Base-by-base conservation (phyloP, 92 coral and sea anemone species). In the Paramuricea clavata region DNA sequence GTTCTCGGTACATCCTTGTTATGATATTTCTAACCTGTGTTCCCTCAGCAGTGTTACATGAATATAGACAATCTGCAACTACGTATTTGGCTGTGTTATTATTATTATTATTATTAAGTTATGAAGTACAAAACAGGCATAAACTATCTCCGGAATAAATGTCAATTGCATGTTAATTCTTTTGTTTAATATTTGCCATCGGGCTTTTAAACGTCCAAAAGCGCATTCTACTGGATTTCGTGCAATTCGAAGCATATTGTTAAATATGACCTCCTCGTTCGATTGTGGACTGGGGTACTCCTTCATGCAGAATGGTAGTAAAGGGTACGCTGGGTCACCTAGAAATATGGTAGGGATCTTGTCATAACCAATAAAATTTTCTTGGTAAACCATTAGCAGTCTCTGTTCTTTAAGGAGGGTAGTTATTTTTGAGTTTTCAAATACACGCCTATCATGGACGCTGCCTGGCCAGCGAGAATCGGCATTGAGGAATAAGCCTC, bases 391-490 rank as follows among this genome's bases (percentile, higher is more conserved):
- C 78, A 74, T 88, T 69, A 89, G 94, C 64, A 87, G 71, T 62
- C 57, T 71, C 54, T 83, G 86, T 81, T 79, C 87, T 74, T 36
- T 88, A 60, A 91, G 77, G 57, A 70, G 54, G 59, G 65, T 88
- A 81, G 75, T 85, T 78, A 88, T 73, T 80, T 62, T 69, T 28
- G 87, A 88, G 74, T 91, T 88, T 85, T 87, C 89, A 91, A 81
- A 90, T 17, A 90, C 90, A 75, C 83, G 82, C 25, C 80, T 90
- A 90, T 86, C 93, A 69, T 90, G 93, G 39, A 77, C 77, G 12
- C 85, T 78, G 34, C 90, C 87, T 41, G 93, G 90, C 93, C 93
- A 90, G 32, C 86, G 74, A 61, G 87, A 78, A 32, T 90, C 93
- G 34, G 87, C 91, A 78, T 87, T 85, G 36, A 87, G 52, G 22